These are phyloP conservation scores for Paraescarpia echinospica DNA, from an alignment of 1,140 invertebrate genomes.

Conservation along the genomic window DNA sequence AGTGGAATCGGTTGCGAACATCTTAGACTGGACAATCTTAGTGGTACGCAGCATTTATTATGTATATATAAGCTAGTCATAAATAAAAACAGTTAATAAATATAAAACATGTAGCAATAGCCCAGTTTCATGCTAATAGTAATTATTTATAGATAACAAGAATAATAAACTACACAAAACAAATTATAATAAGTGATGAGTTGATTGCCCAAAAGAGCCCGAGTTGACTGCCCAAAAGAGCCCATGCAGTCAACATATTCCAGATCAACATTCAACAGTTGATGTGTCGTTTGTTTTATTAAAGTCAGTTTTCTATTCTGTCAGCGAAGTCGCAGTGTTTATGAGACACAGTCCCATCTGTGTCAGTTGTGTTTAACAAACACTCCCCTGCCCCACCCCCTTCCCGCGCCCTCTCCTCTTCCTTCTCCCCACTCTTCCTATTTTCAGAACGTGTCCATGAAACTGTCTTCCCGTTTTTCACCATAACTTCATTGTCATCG, in stretches of 20 bases:
- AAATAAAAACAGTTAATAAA: background rate
- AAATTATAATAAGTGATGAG: background rate
- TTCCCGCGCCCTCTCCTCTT: background rate
- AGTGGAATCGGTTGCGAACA: background rate
- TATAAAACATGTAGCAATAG: background rate
- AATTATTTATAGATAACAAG: background rate
- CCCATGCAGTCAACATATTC: background rate
- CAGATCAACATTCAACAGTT: background rate
- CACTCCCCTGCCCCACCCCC: background rate
- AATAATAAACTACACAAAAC: background rate
- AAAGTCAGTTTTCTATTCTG: background rate
- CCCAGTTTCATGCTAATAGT: background rate
- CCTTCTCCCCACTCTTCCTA: background rate
- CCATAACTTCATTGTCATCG: background rate
- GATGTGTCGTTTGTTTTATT: background rate
- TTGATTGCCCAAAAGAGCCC: background rate
- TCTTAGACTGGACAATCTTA: background rate
- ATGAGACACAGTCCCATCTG: background rate
- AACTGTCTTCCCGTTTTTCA: background rate
- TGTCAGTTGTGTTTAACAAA: background rate
- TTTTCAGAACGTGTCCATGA: background rate
- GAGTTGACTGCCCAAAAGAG: background rate
- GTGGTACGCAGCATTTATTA: background rate
- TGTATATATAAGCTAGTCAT: background rate
- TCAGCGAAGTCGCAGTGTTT: background rate